phyloP scores from a whole-genome alignment of 1,140 invertebrate genomes.

The Pseudomyrmex sp. region DNA sequence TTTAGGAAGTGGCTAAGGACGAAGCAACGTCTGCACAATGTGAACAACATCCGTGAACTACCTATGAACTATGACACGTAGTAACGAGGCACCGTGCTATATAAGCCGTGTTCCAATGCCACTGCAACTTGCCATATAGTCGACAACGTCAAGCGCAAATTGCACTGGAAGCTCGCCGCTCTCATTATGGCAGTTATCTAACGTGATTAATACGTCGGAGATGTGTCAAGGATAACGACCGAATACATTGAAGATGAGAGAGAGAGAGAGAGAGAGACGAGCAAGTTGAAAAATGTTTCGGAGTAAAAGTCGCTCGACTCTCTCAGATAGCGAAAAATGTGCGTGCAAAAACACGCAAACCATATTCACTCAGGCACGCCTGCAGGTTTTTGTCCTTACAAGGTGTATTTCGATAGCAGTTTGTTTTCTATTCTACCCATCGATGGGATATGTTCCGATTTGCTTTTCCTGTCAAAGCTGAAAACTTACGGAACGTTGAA shows the following conservation, averaged over 20 bases:
- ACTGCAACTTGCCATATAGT: slow-evolving; percentile 41
- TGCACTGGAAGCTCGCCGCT: slow-evolving; percentile 27
- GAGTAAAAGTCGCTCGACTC: too few relatives aligned
- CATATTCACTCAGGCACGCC: neutral
- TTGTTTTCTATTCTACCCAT: neutral
- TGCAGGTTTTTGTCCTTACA: slow-evolving; percentile 1
- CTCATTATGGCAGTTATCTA: slow-evolving; percentile 37
- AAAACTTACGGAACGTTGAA: slow-evolving; percentile 2
- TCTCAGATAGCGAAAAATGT: too few relatives aligned
- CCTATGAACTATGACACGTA: slow-evolving; percentile 45
- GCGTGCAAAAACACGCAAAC: too few relatives aligned
- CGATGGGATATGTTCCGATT: neutral
- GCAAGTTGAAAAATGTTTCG: too few relatives aligned
- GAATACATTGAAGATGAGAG: neutral
- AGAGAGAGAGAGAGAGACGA: neutral
- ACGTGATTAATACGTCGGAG: slow-evolving; percentile 21
- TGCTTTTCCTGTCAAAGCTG: neutral
- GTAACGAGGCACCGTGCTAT: slow-evolving; percentile 39
- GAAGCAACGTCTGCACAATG: slow-evolving; percentile 15
- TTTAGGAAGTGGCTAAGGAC: slow-evolving; percentile 9
- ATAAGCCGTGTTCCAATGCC: slow-evolving; percentile 37
- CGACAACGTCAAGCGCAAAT: slow-evolving; percentile 51
- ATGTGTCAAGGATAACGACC: neutral
- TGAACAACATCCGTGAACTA: slow-evolving; percentile 39
- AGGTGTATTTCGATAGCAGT: neutral